Percentiles rank a stretch among this genome's conserved stretches.
Evolutionary conservation across 23 tunicate species (phyloP).

Genomic region (Corella eumyota): DNA sequence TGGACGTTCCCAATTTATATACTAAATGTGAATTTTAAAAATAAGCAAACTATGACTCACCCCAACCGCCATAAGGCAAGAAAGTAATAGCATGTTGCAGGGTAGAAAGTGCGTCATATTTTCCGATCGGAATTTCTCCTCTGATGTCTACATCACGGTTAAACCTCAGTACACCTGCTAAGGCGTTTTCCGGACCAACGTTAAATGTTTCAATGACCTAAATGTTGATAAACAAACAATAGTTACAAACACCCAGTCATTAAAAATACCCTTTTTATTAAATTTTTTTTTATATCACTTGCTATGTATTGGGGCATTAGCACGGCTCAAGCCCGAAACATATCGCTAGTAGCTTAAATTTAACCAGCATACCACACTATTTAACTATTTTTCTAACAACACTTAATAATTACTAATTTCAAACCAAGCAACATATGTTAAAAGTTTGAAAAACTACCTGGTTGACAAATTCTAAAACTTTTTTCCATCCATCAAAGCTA

Average conservation of each 20-base stretch:
- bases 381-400: no score
- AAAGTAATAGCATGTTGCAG: constrained; percentile 22
- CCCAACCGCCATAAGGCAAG: constrained; percentile 44
- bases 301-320: no score
- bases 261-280: not conserved
- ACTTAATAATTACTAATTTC: no score
- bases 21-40: no score
- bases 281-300: not conserved
- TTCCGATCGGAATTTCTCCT: constrained; percentile 28
- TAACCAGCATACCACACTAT: no score
- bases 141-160: constrained; percentile 51
- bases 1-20: no score
- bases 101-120: not conserved
- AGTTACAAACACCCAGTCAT: no score
- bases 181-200: constrained; percentile 18
- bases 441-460: constrained; percentile 6
- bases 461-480: constrained; percentile 26
- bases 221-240: not conserved
- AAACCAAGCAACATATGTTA: not conserved
- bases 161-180: constrained; percentile 44
- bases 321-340: no score
- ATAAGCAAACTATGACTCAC: constrained; percentile 13
- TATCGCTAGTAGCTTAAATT: no score
- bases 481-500: constrained; percentile 30
- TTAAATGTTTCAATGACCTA: constrained; percentile 7